These are phyloP conservation scores for Congeria kusceri DNA, from an alignment of 2,888 invertebrate genomes.

Conservation along the genomic window DNA sequence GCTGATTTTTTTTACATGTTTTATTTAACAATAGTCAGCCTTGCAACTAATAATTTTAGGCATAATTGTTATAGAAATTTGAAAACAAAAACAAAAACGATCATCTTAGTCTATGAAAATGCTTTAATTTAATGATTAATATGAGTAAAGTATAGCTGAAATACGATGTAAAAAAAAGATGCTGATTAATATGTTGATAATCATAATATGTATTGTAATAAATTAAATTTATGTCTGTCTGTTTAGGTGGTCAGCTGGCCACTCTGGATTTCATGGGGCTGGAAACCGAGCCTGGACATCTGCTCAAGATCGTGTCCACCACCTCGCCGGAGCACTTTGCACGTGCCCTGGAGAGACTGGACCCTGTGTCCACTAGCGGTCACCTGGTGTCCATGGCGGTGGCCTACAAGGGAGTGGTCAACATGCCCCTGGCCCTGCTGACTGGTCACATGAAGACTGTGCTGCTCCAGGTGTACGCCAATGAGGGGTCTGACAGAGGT, in stretches of 20 bases:
- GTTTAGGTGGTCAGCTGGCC: conserved; percentile 74
- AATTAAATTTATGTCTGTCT: too few relatives aligned
- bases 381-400: conserved; percentile 83
- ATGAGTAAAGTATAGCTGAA: too few relatives aligned
- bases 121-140: too few relatives aligned
- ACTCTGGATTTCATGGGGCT: conserved; percentile 80
- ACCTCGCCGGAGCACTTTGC: conserved; percentile 77
- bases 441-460: conserved; percentile 80
- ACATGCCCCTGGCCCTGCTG: conserved; percentile 80
- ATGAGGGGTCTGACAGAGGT: conserved; percentile 27
- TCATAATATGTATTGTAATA: too few relatives aligned
- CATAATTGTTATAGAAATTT: too few relatives aligned
- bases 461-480: conserved; percentile 75
- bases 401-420: conserved; percentile 77
- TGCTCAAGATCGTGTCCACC: conserved; percentile 77
- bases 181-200: too few relatives aligned
- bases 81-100: too few relatives aligned
- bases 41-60: too few relatives aligned
- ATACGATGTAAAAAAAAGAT: too few relatives aligned
- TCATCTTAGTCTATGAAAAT: too few relatives aligned
- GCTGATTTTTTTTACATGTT: too few relatives aligned
- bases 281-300: conserved; percentile 78
- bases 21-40: too few relatives aligned
- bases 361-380: conserved; percentile 74
- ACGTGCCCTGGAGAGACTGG: conserved; percentile 63